Percentiles rank a stretch among this genome's conserved stretches.
These are phyloP conservation scores for Parapsyche elsis DNA, from an alignment of 1,140 invertebrate species.

Conservation along the genomic window DNA sequence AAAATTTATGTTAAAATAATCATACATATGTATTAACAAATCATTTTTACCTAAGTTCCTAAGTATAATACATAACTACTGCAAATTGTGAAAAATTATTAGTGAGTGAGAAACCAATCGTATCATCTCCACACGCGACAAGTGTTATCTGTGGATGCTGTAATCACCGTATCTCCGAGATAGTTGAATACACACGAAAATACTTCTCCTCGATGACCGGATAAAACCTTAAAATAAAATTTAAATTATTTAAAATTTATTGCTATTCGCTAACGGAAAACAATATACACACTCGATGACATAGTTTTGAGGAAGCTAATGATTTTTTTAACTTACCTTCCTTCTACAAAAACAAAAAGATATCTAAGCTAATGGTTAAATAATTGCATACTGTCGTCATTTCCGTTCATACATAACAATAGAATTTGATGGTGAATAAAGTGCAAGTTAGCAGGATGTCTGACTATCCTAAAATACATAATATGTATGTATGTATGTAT, in stretches of 20 bases:
- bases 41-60: too few species aligned
- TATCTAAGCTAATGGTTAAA: too few species aligned
- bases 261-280: too few species aligned
- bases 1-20: too few species aligned
- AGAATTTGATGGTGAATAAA: too few species aligned
- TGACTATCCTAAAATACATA: not conserved
- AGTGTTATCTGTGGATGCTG: slow-evolving; percentile 80
- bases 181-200: slow-evolving; percentile 85
- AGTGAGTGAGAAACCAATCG: slow-evolving; percentile 66
- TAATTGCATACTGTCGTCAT: too few species aligned
- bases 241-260: not conserved
- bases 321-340: not conserved
- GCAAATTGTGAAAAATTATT: not conserved
- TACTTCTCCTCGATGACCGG: slow-evolving; percentile 81
- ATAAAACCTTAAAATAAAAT: slow-evolving; percentile 66
- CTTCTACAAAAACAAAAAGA: too few species aligned
- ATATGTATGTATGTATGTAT: not conserved
- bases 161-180: slow-evolving; percentile 79
- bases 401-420: too few species aligned
- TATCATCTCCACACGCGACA: slow-evolving; percentile 79
- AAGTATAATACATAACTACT: too few species aligned
- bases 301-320: not conserved
- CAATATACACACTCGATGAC: too few species aligned
- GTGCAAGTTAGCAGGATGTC: too few species aligned
- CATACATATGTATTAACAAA: too few species aligned